These are phyloP conservation scores for Chlorospingus semifuscus DNA, from an alignment of 2,797 vertebrate genomes.

Conservation along the genomic window DNA sequence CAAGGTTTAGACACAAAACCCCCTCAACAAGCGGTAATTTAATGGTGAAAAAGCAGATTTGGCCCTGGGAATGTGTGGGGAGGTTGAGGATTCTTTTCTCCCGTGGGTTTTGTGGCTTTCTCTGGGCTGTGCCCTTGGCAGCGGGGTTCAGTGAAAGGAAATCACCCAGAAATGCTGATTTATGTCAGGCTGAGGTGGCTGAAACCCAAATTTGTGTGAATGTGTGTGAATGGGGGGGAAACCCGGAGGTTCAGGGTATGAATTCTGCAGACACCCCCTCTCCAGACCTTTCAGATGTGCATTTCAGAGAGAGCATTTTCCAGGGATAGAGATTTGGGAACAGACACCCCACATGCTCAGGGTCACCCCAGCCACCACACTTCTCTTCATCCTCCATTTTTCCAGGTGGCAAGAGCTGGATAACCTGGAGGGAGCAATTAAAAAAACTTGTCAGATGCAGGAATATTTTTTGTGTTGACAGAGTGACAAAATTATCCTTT, in stretches of 20 bases:
- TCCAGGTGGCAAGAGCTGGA: not conserved
- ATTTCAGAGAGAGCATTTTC: not conserved
- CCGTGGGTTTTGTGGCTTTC: not conserved
- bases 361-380: not conserved
- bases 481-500: not conserved
- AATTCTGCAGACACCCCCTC: not conserved
- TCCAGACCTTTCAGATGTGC: not conserved
- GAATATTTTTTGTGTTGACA: not conserved
- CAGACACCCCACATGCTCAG: not conserved
- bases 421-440: not conserved
- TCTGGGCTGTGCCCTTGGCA: not conserved
- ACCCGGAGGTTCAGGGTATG: not conserved
- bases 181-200: not conserved
- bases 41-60: not conserved
- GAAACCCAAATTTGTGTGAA: not conserved
- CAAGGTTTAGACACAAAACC: not conserved
- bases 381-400: not conserved
- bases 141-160: not conserved
- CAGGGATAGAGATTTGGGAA: not conserved
- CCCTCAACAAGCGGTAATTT: not conserved
- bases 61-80: not conserved
- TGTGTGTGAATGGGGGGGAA: not conserved
- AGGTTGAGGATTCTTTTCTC: constrained; percentile 31
- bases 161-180: not conserved
- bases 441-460: not conserved